Percentiles rank a stretch among this genome's conserved stretches.
Evolutionary conservation across 1,140 invertebrate species (phyloP).

Genomic region (Drosophila pseudoananassae): DNA sequence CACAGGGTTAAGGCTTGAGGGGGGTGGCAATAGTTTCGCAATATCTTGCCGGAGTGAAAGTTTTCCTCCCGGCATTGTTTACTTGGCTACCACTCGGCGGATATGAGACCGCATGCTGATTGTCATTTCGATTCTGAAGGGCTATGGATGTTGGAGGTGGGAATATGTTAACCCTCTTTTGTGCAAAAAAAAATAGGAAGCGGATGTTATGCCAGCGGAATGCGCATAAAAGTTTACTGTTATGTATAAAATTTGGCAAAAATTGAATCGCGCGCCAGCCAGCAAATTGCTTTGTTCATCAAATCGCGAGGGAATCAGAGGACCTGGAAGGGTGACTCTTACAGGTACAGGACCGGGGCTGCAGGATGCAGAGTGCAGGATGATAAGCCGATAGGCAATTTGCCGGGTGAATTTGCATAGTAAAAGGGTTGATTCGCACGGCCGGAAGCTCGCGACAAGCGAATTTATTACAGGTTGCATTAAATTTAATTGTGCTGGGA

Average conservation of each 20-base stretch:
- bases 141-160: constrained; percentile 1
- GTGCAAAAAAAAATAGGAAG: constrained; percentile 11
- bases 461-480: constrained; percentile 83
- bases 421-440: constrained; percentile 72
- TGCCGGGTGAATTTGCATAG: constrained; percentile 71
- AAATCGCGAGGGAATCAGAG: constrained; percentile 68
- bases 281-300: constrained; percentile 72
- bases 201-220: constrained; percentile 51
- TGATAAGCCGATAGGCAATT: constrained; percentile 68
- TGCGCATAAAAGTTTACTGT: constrained; percentile 71
- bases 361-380: constrained; percentile 39
- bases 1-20: constrained; percentile 41
- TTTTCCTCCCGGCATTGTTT: constrained; percentile 56
- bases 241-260: constrained; percentile 52
- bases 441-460: constrained; percentile 63
- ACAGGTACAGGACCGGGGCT: constrained; percentile 30
- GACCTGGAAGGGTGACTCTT: constrained; percentile 41
- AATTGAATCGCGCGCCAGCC: constrained; percentile 52
- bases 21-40: constrained; percentile 68
- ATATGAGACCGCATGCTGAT: constrained; percentile 82
- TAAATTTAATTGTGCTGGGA: constrained; percentile 73
- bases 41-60: constrained; percentile 62
- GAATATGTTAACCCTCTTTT: neutral
- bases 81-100: constrained; percentile 37
- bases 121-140: constrained; percentile 51